Evolutionary conservation across 2,888 invertebrate species (phyloP), one percentile per base, ranked within the genome.

Genomic region (Auanema freiburgensis): DNA sequence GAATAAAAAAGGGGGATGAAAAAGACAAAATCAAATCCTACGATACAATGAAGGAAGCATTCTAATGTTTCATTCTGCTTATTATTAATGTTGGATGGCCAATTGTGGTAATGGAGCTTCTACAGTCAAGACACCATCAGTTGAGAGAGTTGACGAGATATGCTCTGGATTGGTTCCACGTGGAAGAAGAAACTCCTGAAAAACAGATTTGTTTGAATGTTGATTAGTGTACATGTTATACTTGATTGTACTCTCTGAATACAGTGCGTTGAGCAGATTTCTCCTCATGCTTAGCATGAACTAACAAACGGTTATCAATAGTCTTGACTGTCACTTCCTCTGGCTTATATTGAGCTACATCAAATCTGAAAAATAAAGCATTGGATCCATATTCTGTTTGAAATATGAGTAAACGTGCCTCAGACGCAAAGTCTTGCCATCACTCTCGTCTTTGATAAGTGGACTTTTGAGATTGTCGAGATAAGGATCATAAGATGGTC

Each of bases 321-420:
- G 96, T 97, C 88, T 95, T 96, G 74, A 97, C 95, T 84, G 93
- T 92, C 21, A 83, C 83, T 88, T 97, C 96, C 86, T 97, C 97
- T 3, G 88, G 88, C 62, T 91, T 91, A 87, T 96, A 97, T 86
- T 96, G 93, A 84, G 93, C 92, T 79, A 97, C 94, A 85, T 97
- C 96, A 87, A 97, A 97, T 84, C 82, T 83, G 50, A 41, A 80
- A 16, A 3, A 46, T 46, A 12, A 43, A 12, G 43, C 6, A 18
- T 21, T 46, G n/a, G n/a, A 18, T 21, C 10, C 46, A 46, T 5
- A 46, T 46, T 46, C 10, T 18, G 3, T 3, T 46, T 46, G 46
- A 46, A 10, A 11, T 6, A 24, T 23, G n/a, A 18, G 25, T 23
- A 63, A 42, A 23, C 8, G 52, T 50, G 80, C 81, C 95, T 89